phyloP scores from a whole-genome alignment of 2,888 invertebrate genomes.

The Xestia rhomboidea region DNA sequence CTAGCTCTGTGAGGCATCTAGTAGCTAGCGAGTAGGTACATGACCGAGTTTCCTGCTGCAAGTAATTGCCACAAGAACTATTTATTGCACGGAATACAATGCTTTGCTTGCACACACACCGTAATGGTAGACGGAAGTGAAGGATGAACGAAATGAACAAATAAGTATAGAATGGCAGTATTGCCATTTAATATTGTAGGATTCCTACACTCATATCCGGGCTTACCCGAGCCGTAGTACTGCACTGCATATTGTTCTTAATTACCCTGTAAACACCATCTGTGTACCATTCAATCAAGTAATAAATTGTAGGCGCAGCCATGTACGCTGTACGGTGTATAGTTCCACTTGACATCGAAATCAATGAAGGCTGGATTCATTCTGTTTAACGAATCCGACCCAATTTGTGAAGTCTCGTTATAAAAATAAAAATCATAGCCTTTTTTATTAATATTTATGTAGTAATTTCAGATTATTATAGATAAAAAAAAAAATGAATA shows the following conservation, averaged over 20 bases:
- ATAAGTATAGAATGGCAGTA: too few species aligned
- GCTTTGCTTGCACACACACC: too few species aligned
- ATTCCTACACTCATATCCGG: too few species aligned
- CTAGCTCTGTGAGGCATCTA: too few species aligned
- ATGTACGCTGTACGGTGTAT: constrained; percentile 48
- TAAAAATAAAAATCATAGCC: constrained; percentile 68
- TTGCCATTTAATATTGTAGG: too few species aligned
- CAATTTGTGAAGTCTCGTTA: constrained; percentile 69
- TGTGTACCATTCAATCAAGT: constrained; percentile 61
- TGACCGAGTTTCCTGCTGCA: too few species aligned
- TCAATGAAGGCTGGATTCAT: constrained; percentile 64
- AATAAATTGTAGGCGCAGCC: constrained; percentile 48
- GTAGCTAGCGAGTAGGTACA: too few species aligned
- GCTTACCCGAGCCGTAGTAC: constrained; percentile 41
- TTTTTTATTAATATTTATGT: constrained; percentile 5
- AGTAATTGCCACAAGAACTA: too few species aligned
- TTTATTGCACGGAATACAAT: too few species aligned
- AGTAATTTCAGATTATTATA: background rate
- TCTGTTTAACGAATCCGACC: constrained; percentile 67
- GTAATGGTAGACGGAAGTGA: too few species aligned
- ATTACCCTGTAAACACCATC: constrained; percentile 63
- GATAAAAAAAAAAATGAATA: background rate
- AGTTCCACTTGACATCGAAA: constrained; percentile 65
- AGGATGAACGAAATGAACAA: too few species aligned
- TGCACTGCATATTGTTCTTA: constrained; percentile 57